A percentile compares a stretch with the other conserved stretches of the same genome.
phyloP scores from a whole-genome alignment of 2,888 invertebrate species.

The Pedicia rivosa region DNA sequence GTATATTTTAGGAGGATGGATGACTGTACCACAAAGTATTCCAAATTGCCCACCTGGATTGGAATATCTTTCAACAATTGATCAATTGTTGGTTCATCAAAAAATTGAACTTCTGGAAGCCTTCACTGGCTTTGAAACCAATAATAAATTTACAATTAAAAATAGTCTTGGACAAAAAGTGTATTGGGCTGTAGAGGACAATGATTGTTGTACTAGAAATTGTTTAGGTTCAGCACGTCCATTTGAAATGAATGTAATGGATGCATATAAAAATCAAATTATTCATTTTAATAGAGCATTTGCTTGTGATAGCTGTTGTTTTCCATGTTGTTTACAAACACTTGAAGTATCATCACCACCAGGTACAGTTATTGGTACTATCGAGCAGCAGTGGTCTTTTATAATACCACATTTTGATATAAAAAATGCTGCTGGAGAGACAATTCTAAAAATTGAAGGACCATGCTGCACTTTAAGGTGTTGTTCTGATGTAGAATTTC shows the following conservation, averaged over 20 bases:
- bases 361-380: constrained; percentile 48
- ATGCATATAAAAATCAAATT: constrained; percentile 67
- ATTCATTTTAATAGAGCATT: constrained; percentile 70
- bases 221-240: constrained; percentile 69
- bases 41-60: constrained; percentile 71
- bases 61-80: constrained; percentile 80
- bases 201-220: constrained; percentile 68
- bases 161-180: constrained; percentile 64
- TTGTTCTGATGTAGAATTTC: constrained; percentile 72
- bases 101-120: constrained; percentile 63
- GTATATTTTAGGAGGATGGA: constrained; percentile 58
- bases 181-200: constrained; percentile 68
- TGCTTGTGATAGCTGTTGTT: constrained; percentile 69
- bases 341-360: constrained; percentile 65
- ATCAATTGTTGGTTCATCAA: constrained; percentile 66
- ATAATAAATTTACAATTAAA: constrained; percentile 75
- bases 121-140: constrained; percentile 72
- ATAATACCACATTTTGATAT: constrained; percentile 57
- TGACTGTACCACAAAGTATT: constrained; percentile 55
- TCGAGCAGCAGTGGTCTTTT: constrained; percentile 63
- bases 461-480: constrained; percentile 62
- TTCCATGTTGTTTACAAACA: constrained; percentile 70
- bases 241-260: constrained; percentile 76
- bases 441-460: constrained; percentile 63
- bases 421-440: constrained; percentile 55